Percentiles rank a stretch among this genome's conserved stretches.
phyloP scores from a whole-genome alignment of 2,797 vertebrate species.

The Phalanger gymnotis region DNA sequence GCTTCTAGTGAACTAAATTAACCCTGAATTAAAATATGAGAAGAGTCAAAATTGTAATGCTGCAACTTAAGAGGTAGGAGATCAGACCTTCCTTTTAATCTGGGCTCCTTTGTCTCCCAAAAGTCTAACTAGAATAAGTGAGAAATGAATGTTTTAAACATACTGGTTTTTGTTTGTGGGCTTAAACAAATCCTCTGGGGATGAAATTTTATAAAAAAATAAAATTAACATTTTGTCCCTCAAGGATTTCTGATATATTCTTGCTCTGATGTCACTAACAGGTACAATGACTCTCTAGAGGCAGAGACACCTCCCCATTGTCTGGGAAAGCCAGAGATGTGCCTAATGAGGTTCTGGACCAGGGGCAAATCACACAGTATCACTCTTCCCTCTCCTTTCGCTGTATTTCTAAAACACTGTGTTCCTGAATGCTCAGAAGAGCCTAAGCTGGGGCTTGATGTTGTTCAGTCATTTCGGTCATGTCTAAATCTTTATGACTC shows the following conservation, averaged over 20 bases:
- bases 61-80: background rate
- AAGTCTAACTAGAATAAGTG: background rate
- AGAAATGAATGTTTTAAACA: background rate
- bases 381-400: background rate
- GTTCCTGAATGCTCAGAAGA: background rate
- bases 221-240: background rate
- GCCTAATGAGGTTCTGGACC: background rate
- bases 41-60: background rate
- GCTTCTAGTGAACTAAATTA: background rate
- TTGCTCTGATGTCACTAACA: background rate
- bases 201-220: slow-evolving; percentile 8
- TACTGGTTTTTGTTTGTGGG: background rate
- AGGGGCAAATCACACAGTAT: background rate
- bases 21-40: background rate
- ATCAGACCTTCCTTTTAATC: background rate
- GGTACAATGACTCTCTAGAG: background rate
- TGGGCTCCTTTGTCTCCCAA: background rate
- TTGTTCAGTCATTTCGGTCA: background rate
- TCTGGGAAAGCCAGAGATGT: background rate
- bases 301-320: background rate
- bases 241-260: background rate
- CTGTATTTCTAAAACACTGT: background rate
- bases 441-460: background rate
- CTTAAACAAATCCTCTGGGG: background rate
- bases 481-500: background rate